Evolutionary conservation across 2,888 invertebrate genomes (phyloP), one percentile per base, ranked within the genome.

Genomic region (Tinea semifulvella): DNA sequence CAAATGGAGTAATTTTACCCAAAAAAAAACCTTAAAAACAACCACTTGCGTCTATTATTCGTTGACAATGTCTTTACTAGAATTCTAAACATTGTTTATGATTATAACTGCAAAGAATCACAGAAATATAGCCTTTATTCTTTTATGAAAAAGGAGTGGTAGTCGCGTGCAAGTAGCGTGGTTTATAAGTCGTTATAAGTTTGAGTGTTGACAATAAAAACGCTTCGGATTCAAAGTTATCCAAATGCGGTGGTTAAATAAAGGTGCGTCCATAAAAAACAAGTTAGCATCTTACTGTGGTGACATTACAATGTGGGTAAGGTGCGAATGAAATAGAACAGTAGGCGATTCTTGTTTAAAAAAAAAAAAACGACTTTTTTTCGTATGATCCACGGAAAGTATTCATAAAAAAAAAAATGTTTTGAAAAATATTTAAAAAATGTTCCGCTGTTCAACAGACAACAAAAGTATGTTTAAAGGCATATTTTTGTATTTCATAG

Each of bases 241-340:
- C 70, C 56, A 65, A 73, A 67, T 63, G 64, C 63, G 65, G 65
- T 66, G 64, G 68, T 70, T 73, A 43, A 43, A 22, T 74, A 74
- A 75, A 79, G 77, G 79, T 76, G 74, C 55, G 67, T 61, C 68
- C 64, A 75, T 80, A 80, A 79, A 80, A 80, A 73, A 68, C 71
- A 74, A 74, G 74, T 79, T 74, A 73, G 70, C 72, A 65, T 70
- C 77, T 79, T 79, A 68, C 45, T 65, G 68, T 70, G 62, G 59
- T 56, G 61, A 60, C 58, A 66, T 69, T 65, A 71, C 62, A 66
- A 68, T 66, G 66, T 67, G 67, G 52, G 13, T 22, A 40, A 40
- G 40, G 20, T 40, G 22, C 13, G 40, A 10, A 36, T 18, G 18
- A 36, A n/a, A n/a, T n/a, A n/a, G n/a, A n/a, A n/a, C n/a, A n/a